Conservation (phyloP, 1,140 invertebrate species). For the Drosophila navojoa region DNA sequence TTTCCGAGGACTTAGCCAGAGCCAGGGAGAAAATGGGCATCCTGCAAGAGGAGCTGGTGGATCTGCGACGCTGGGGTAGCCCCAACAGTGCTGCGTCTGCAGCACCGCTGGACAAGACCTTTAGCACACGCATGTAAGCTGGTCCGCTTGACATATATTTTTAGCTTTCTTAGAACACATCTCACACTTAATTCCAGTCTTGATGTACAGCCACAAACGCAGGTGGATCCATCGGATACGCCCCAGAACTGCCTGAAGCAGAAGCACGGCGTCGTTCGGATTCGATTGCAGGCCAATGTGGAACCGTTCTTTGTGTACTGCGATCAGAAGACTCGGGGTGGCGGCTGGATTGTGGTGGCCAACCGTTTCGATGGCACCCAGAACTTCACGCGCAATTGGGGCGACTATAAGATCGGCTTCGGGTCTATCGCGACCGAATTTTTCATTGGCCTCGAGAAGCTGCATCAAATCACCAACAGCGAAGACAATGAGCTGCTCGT, state of each 20-base stretch:
- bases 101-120: neutral
- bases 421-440: constrained; percentile 51
- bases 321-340: constrained; percentile 53
- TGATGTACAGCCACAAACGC: constrained; percentile 25
- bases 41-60: constrained; percentile 61
- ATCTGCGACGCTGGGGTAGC: constrained; percentile 33
- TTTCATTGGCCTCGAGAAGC: constrained; percentile 65
- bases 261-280: constrained; percentile 53
- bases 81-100: neutral
- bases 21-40: constrained; percentile 51
- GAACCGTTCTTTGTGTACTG: constrained; percentile 66
- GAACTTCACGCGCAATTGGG: constrained; percentile 64
- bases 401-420: constrained; percentile 67
- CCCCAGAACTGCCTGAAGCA: constrained; percentile 54
- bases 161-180: no score
- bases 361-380: constrained; percentile 59
- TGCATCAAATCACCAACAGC: constrained; percentile 58
- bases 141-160: no score
- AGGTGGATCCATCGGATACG: constrained; percentile 6
- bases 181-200: neutral
- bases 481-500: constrained; percentile 64
- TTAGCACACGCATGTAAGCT: constrained; percentile 54
- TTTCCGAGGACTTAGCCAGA: constrained; percentile 39
- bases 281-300: constrained; percentile 32
- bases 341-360: constrained; percentile 62